Percentiles rank a stretch among this genome's conserved stretches.
Evolutionary conservation across 2,113 vertebrate species (phyloP).

Genomic region (Cranoglanis bouderius): DNA sequence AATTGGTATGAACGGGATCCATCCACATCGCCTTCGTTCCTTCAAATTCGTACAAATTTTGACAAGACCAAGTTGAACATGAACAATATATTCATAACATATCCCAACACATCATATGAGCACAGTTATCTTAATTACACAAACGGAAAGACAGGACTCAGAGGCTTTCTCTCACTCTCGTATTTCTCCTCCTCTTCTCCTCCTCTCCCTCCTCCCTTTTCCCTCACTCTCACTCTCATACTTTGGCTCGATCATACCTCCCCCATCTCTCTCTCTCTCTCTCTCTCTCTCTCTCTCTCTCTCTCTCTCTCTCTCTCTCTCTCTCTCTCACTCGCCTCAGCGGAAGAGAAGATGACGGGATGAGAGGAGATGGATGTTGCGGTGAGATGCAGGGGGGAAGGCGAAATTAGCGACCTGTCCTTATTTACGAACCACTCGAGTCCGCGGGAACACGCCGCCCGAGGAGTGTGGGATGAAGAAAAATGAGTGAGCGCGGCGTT

Average conservation of each 20-base stretch:
- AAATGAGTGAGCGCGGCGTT: conserved; percentile 68
- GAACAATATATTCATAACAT: background rate
- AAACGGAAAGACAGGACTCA: background rate
- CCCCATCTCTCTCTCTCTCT: conserved; percentile 13
- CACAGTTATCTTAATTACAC: conserved; percentile 7
- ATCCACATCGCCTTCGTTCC: background rate
- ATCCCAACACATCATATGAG: background rate
- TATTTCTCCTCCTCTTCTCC: background rate
- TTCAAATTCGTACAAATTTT: background rate
- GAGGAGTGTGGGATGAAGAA: conserved; percentile 51
- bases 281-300: background rate
- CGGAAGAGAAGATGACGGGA: conserved; percentile 55
- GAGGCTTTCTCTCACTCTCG: conserved; percentile 10
- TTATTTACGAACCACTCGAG: conserved; percentile 41
- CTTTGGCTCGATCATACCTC: conserved; percentile 32
- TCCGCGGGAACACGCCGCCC: conserved; percentile 41
- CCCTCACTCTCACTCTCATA: conserved; percentile 17
- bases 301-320: conserved; percentile 25
- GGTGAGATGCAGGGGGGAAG: conserved; percentile 46
- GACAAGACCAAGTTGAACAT: background rate
- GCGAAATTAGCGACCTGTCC: conserved; percentile 44
- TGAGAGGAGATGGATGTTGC: conserved; percentile 57
- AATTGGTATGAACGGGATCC: background rate
- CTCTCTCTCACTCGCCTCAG: conserved; percentile 39
- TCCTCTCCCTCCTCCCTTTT: conserved; percentile 26